Percentiles rank a stretch among this genome's conserved stretches.
phyloP scores from a whole-genome alignment of 1,140 invertebrate genomes.

The Anthonomus grandis region DNA sequence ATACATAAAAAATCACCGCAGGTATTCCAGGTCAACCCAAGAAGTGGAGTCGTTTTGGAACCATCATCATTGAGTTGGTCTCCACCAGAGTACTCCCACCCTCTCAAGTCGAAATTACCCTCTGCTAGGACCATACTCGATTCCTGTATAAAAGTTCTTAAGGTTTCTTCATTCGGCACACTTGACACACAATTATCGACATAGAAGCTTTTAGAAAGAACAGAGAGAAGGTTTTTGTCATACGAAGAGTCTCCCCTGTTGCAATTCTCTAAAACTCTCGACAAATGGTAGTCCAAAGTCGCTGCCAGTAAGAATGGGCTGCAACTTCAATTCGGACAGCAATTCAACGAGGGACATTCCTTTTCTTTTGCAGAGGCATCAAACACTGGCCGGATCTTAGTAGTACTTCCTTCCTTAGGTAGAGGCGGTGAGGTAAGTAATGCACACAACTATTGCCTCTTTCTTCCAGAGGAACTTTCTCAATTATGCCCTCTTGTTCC shows the following conservation, averaged over 20 bases:
- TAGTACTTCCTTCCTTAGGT: slow-evolving; percentile 15
- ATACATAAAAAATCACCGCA: background rate
- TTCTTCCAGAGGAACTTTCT: slow-evolving; percentile 8
- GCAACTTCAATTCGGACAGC: slow-evolving; percentile 37
- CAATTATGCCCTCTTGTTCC: slow-evolving; percentile 29
- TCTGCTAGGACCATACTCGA: slow-evolving; percentile 10
- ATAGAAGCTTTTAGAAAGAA: slow-evolving; percentile 21
- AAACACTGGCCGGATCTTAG: slow-evolving; percentile 20
- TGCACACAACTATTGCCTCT: background rate
- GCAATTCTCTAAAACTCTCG: background rate
- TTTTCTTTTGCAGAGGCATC: slow-evolving; percentile 16
- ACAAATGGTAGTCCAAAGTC: slow-evolving; percentile 27
- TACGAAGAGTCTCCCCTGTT: background rate
- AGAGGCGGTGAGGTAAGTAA: slow-evolving; percentile 32
- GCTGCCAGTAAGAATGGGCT: slow-evolving; percentile 45
- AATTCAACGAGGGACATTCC: slow-evolving; percentile 29
- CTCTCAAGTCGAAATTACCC: slow-evolving; percentile 25
- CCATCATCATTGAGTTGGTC: background rate
- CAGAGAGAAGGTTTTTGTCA: slow-evolving; percentile 8
- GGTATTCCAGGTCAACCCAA: slow-evolving; percentile 16
- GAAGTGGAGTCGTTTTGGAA: background rate
- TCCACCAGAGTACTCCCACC: slow-evolving; percentile 13
- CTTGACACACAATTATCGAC: slow-evolving; percentile 28
- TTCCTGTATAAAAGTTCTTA: slow-evolving; percentile 20
- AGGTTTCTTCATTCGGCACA: no score